Percentiles rank a stretch among this genome's conserved stretches.
phyloP scores from a whole-genome alignment of 2,113 vertebrate genomes.

The Labeo catla region DNA sequence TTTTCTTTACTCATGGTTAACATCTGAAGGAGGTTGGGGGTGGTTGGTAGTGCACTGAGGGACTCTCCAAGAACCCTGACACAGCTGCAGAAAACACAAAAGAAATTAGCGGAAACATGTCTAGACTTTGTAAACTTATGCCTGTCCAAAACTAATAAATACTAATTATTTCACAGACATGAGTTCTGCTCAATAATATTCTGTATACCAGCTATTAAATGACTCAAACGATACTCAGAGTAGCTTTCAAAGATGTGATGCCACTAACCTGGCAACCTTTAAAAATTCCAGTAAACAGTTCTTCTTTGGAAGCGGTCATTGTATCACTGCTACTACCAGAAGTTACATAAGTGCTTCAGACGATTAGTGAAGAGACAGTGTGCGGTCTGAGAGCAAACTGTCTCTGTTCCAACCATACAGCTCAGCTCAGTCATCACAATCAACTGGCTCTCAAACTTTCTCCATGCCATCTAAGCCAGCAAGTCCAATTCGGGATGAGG shows the following conservation, averaged over 20 bases:
- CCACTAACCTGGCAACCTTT: not conserved
- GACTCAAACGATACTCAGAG: too few species aligned
- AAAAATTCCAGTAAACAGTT: not conserved
- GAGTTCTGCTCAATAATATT: not conserved
- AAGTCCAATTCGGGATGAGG: not conserved
- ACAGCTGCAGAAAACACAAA: slow-evolving; percentile 11
- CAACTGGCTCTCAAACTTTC: not conserved
- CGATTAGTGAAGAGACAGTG: not conserved
- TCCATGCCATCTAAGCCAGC: not conserved
- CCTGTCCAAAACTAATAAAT: slow-evolving; percentile 3
- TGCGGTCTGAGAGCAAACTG: not conserved
- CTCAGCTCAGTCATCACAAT: not conserved
- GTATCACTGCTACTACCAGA: not conserved
- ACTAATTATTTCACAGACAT: not conserved
- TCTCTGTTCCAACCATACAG: not conserved
- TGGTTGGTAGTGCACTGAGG: not conserved
- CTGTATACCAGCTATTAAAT: not conserved
- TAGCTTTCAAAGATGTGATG: not conserved
- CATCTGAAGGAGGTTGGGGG: not conserved
- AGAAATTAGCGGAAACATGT: not conserved
- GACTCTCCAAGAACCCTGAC: not conserved
- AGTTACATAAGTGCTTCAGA: not conserved
- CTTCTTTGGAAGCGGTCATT: not conserved
- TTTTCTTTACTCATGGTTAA: not conserved
- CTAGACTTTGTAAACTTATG: slow-evolving; percentile 6